Evolutionary conservation across 2,797 vertebrate species (phyloP).

Genomic region (Champsocephalus esox): DNA sequence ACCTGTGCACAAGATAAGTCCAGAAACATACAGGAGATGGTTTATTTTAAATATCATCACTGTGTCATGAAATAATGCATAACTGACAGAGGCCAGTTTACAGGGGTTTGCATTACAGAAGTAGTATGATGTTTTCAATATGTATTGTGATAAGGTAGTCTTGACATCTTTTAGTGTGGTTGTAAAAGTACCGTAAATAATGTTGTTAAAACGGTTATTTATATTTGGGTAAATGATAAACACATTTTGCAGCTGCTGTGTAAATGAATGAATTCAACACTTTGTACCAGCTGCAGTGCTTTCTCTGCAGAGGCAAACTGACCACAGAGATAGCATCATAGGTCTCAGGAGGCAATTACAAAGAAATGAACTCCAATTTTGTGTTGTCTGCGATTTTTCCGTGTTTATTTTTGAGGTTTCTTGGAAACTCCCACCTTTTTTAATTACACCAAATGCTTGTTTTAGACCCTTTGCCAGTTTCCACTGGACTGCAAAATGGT

Average conservation of each 20-base stretch:
- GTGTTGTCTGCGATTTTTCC: conserved; percentile 84
- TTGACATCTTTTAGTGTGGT: neutral
- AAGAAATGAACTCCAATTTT: conserved; percentile 83
- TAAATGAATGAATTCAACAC: conserved; percentile 30
- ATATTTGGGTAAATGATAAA: conserved; percentile 3
- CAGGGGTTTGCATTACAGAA: conserved; percentile 11
- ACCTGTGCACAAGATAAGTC: conserved; percentile 43
- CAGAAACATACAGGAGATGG: conserved; percentile 17
- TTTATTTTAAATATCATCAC: conserved; percentile 41
- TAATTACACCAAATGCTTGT: conserved; percentile 77
- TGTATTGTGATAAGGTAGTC: neutral
- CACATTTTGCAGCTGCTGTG: conserved; percentile 17
- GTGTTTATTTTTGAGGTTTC: conserved; percentile 86
- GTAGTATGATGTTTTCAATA: neutral
- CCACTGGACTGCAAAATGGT: conserved; percentile 87
- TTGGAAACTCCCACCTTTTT: conserved; percentile 85
- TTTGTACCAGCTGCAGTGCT: conserved; percentile 61
- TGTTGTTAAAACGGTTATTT: neutral
- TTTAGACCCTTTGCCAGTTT: conserved; percentile 70
- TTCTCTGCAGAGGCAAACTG: conserved; percentile 68
- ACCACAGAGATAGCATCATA: conserved; percentile 82
- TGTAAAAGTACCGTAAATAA: neutral
- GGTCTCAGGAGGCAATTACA: conserved; percentile 81
- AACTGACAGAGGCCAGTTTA: conserved; percentile 26
- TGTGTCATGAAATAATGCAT: conserved; percentile 29